Evolutionary conservation across 1,140 invertebrate genomes (phyloP).

Genomic region (Aphelenchoides avenae): DNA sequence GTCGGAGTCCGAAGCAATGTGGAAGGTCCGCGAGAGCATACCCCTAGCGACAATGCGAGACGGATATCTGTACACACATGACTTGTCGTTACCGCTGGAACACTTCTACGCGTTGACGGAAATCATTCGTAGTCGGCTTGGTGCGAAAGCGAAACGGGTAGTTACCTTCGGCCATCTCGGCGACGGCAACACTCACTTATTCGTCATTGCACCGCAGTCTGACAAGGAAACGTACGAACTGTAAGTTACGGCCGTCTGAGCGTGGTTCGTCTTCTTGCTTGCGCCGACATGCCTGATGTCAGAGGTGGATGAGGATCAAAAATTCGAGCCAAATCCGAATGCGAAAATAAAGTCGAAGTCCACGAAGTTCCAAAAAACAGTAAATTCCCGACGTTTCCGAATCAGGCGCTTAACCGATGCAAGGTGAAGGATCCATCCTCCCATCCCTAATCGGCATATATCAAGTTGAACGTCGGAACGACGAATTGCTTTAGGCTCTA

Average conservation of each 20-base stretch:
- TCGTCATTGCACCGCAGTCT: conserved; percentile 72
- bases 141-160: conserved; percentile 58
- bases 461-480: too few species aligned
- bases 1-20: conserved; percentile 55
- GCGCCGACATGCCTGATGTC: too few species aligned
- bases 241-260: too few species aligned
- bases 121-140: conserved; percentile 64
- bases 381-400: too few species aligned
- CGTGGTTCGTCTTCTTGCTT: too few species aligned
- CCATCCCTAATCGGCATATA: too few species aligned
- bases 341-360: too few species aligned
- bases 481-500: conserved; percentile 43
- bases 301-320: too few species aligned
- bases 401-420: too few species aligned
- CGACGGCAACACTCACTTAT: conserved; percentile 86
- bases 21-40: conserved; percentile 71
- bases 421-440: too few species aligned
- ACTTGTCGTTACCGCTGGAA: conserved; percentile 80
- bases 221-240: conserved; percentile 64
- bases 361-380: too few species aligned
- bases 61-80: conserved; percentile 92
- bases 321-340: too few species aligned
- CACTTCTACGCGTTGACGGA: conserved; percentile 78
- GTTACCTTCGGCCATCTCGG: conserved; percentile 89
- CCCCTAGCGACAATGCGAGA: conserved; percentile 75